Conservation (phyloP, 2,888 invertebrate species). For the Sussaba pulchella region DNA sequence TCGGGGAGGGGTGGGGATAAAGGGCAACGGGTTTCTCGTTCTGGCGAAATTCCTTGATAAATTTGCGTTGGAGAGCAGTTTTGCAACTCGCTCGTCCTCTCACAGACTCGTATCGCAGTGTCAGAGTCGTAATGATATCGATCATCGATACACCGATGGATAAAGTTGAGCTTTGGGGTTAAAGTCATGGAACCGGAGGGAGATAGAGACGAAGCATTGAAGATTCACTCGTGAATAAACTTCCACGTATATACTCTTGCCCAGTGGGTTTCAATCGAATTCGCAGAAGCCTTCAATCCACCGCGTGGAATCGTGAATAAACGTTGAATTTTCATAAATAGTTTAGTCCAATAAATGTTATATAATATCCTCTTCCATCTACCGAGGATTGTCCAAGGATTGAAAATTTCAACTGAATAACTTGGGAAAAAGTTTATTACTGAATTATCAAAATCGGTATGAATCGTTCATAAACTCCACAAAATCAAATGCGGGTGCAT, state of each 20-base stretch:
- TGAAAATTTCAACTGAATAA: not conserved
- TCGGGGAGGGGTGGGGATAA: no score
- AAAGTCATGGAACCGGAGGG: constrained; percentile 25
- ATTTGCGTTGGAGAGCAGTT: constrained; percentile 55
- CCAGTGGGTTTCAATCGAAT: constrained; percentile 52
- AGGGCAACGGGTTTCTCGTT: constrained; percentile 32
- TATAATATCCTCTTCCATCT: no score
- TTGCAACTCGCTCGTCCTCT: constrained; percentile 33
- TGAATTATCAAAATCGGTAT: not conserved
- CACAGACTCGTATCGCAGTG: constrained; percentile 6
- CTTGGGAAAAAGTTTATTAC: not conserved
- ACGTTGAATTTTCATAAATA: constrained; percentile 5
- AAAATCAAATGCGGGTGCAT: no score
- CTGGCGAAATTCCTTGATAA: constrained; percentile 35
- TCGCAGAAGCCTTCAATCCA: constrained; percentile 26
- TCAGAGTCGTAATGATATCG: constrained; percentile 53
- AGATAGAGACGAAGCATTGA: constrained; percentile 35
- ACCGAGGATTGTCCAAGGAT: no score
- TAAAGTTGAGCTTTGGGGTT: constrained; percentile 49
- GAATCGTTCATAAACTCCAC: no score
- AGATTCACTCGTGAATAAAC: constrained; percentile 53
- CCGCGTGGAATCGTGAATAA: constrained; percentile 1
- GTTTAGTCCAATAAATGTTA: no score
- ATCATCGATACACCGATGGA: constrained; percentile 62
- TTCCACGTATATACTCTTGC: constrained; percentile 30